Base-by-base conservation (phyloP, 2,888 invertebrate species). In the Lydus trimaculatus region DNA sequence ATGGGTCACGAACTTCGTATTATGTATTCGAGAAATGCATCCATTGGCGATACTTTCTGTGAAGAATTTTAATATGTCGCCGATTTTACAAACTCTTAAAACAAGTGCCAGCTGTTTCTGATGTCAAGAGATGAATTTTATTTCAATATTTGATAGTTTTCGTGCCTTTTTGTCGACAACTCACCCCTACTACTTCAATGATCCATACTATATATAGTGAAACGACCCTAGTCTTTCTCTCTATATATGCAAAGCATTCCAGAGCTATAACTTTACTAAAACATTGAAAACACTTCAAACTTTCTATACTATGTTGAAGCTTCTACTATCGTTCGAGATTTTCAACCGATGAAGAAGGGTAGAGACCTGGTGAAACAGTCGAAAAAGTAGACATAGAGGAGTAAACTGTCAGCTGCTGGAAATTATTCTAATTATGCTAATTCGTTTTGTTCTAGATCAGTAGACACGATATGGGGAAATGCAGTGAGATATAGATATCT, bases 381-480 rank as follows among this genome's bases (percentile, higher is more conserved):
- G 56, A 86, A 87, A 87, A 87, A 87, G 87, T 86, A 85, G 86
- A 85, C 56, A 56, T n/a, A 43, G 87, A 85, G 86, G 87, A 85
- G 86, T 86, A 86, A 86, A 87, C 87, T 88, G 88, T 88, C 88
- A 88, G 88, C 88, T 88, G 88, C 86, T 87, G 87, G 86, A 87
- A 88, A 88, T 88, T 88, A 88, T 88, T 88, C 87, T 88, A 88
- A 88, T 88, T 88, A 88, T 88, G 88, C 88, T 88, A 88, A 88
- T 88, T 88, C 86, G 85, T 86, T 86, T 87, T 87, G 86, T 87
- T 79, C 79, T 79, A 79, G 79, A 79, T 80, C 80, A 78, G 20
- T 52, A 52, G 56, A 28, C 7, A 28, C 25, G 7, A 25, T 25
- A 25, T 15, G 11, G 15, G 5, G n/a, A 48, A 43, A 43, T 4